Evolutionary conservation across 2,113 vertebrate genomes (phyloP).

Genomic region (Zingel zingel): DNA sequence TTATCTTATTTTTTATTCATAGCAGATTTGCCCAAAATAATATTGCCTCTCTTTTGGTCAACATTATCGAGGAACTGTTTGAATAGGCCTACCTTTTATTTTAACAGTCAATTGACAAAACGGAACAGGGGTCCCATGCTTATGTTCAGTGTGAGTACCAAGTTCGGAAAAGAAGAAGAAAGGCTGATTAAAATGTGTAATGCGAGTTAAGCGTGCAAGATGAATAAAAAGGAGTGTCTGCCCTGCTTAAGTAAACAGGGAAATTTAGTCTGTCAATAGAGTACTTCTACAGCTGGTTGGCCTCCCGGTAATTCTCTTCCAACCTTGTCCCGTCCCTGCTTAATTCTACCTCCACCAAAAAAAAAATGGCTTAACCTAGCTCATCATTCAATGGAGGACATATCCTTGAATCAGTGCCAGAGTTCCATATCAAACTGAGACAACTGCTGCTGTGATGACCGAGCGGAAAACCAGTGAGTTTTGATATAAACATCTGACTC

Average conservation of each 20-base stretch:
- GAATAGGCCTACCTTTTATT: not conserved
- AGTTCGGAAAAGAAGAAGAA: not conserved
- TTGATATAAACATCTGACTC: slow-evolving; percentile 77
- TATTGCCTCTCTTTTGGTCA: not conserved
- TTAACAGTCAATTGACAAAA: slow-evolving; percentile 11
- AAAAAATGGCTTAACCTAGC: slow-evolving; percentile 19
- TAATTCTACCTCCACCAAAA: slow-evolving; percentile 21
- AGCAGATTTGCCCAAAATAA: not conserved
- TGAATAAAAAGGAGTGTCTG: slow-evolving; percentile 10
- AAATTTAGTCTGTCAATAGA: slow-evolving; percentile 27
- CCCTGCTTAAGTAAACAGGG: slow-evolving; percentile 7
- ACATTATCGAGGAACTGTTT: not conserved
- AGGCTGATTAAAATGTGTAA: slow-evolving; percentile 10
- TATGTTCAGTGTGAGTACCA: not conserved
- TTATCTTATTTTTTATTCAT: not conserved
- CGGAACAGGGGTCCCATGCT: not conserved
- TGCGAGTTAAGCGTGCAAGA: not conserved
- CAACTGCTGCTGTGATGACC: slow-evolving; percentile 20
- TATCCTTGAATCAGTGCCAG: slow-evolving; percentile 69
- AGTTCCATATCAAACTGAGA: slow-evolving; percentile 55
- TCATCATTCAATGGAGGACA: slow-evolving; percentile 66
- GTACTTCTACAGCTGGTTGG: slow-evolving; percentile 47
- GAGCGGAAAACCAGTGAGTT: slow-evolving; percentile 54
- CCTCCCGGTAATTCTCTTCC: slow-evolving; percentile 48
- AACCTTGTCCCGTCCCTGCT: slow-evolving; percentile 32